Conservation (phyloP, 1,140 invertebrate genomes). For the Diuraphis noxia region DNA sequence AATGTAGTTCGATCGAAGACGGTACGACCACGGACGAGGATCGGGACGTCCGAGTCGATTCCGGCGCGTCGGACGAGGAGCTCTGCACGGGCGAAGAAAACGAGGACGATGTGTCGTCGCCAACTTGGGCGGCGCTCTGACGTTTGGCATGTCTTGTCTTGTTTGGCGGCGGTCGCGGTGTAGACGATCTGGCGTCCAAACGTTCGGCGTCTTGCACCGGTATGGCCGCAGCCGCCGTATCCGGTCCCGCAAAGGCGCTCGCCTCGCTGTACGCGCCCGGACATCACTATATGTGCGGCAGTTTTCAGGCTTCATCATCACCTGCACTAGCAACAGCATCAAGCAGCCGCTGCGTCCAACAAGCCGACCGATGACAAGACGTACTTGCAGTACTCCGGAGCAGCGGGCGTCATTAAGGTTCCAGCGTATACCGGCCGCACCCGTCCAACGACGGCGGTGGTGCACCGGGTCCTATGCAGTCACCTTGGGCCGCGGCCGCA, state of each 20-base stretch:
- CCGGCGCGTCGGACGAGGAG: constrained; percentile 51
- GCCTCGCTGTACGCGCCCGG: constrained; percentile 59
- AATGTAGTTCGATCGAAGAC: constrained; percentile 44
- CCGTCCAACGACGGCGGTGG: constrained; percentile 60
- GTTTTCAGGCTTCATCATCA: constrained; percentile 58
- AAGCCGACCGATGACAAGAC: constrained; percentile 6
- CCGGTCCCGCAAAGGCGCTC: constrained; percentile 57
- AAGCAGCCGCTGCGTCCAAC: background rate
- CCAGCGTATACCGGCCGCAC: constrained; percentile 80
- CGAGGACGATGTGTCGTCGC: constrained; percentile 58
- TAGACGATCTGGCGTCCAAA: constrained; percentile 57
- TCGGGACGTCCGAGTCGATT: constrained; percentile 44
- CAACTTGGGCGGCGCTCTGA: constrained; percentile 60
- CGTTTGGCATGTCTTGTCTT: constrained; percentile 65
- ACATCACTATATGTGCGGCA: constrained; percentile 58
- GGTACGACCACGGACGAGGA: constrained; percentile 45
- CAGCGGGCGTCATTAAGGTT: constrained; percentile 78
- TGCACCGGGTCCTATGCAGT: constrained; percentile 61
- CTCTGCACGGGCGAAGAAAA: constrained; percentile 54
- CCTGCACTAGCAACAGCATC: constrained; percentile 55
- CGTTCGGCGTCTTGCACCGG: constrained; percentile 57
- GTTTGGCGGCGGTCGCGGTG: constrained; percentile 58
- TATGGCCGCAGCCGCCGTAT: constrained; percentile 56
- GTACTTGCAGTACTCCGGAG: constrained; percentile 61
- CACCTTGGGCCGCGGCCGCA: constrained; percentile 64